Conservation (phyloP, 2,113 vertebrate genomes). For the Gopherus flavomarginatus region DNA sequence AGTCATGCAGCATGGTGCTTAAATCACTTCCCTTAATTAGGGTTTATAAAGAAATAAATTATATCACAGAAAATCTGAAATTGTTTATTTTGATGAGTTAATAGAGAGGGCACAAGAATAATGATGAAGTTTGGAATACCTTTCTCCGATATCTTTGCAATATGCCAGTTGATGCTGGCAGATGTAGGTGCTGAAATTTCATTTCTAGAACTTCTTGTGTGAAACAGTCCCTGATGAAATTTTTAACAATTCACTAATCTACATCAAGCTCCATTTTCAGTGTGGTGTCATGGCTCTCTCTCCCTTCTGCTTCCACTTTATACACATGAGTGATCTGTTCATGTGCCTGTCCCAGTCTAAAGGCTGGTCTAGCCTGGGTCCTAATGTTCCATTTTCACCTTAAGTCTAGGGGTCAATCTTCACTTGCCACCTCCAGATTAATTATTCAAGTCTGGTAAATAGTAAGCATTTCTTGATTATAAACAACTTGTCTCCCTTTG, state of each 20-base stretch:
- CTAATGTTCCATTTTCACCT: not conserved
- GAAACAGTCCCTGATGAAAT: not conserved
- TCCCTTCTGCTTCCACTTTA: not conserved
- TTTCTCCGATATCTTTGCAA: slow-evolving; percentile 28
- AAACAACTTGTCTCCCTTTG: not conserved
- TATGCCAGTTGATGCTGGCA: slow-evolving; percentile 45
- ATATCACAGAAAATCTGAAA: slow-evolving; percentile 46
- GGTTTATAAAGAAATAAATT: slow-evolving; percentile 53
- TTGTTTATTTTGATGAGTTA: slow-evolving; percentile 38
- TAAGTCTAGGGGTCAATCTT: not conserved
- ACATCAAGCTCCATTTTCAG: not conserved
- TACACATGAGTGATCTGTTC: not conserved
- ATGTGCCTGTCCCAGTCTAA: not conserved
- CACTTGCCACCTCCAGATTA: not conserved
- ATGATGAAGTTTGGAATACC: slow-evolving; percentile 40
- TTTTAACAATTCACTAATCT: not conserved
- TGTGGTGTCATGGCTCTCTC: not conserved
- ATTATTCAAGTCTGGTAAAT: not conserved
- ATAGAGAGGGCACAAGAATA: slow-evolving; percentile 46
- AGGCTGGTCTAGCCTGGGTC: not conserved
- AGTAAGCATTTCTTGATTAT: not conserved
- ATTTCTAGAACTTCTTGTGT: slow-evolving; percentile 32
- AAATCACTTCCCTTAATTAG: slow-evolving; percentile 60
- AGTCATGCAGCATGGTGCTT: slow-evolving; percentile 44
- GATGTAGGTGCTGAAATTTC: slow-evolving; percentile 47